Evolutionary conservation across 2,888 invertebrate species (phyloP).

Genomic region (Elmis aenea): DNA sequence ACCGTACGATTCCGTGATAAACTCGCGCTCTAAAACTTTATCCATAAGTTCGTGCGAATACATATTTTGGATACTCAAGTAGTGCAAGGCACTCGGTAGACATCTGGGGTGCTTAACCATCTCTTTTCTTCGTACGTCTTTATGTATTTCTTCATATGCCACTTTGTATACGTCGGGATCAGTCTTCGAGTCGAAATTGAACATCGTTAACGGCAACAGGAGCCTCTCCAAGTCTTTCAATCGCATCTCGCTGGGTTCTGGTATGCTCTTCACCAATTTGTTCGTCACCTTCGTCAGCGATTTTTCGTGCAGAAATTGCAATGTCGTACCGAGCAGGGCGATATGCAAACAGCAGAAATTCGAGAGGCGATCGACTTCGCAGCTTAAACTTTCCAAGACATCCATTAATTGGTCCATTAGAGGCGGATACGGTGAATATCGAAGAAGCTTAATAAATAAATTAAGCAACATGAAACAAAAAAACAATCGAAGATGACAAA

Average conservation of each 20-base stretch:
- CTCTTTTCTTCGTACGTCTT: conserved; percentile 52
- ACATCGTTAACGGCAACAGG: conserved; percentile 56
- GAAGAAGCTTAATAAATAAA: conserved; percentile 45
- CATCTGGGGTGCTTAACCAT: conserved; percentile 55
- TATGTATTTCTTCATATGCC: conserved; percentile 50
- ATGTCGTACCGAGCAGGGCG: conserved; percentile 56
- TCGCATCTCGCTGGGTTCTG: conserved; percentile 30
- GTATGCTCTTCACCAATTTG: conserved; percentile 49
- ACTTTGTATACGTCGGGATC: conserved; percentile 47
- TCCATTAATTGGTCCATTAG: conserved; percentile 48
- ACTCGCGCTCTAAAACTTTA: conserved; percentile 54
- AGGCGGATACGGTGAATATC: conserved; percentile 52
- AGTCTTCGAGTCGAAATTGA: conserved; percentile 53
- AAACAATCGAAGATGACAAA: not conserved
- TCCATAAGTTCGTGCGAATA: conserved; percentile 58
- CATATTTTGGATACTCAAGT: conserved; percentile 53
- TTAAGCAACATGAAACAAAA: not conserved
- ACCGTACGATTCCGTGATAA: conserved; percentile 54
- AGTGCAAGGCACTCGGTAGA: conserved; percentile 58
- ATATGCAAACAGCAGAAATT: conserved; percentile 61
- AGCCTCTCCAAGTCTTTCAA: conserved; percentile 74
- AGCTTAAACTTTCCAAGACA: conserved; percentile 52
- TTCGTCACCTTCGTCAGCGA: conserved; percentile 51
- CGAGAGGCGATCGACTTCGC: conserved; percentile 57
- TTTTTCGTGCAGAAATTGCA: conserved; percentile 47